Percentiles rank a stretch among this genome's conserved stretches.
Evolutionary conservation across 1,140 invertebrate genomes (phyloP).

Genomic region (Drosophila repletoides): DNA sequence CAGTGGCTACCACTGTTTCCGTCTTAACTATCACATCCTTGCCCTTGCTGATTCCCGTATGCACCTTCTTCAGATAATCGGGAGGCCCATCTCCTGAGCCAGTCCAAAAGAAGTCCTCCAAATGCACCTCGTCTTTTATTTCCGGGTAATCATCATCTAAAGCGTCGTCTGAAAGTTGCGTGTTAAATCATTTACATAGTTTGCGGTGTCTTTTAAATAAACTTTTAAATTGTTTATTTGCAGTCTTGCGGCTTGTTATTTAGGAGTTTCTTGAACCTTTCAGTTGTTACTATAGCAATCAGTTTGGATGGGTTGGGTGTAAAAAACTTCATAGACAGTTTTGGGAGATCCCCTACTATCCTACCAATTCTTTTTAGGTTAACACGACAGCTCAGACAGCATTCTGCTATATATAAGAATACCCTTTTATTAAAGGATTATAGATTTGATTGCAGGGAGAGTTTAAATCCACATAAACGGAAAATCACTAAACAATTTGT

Average conservation of each 20-base stretch:
- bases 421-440: not conserved
- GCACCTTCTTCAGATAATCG: slow-evolving; percentile 77
- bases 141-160: slow-evolving; percentile 81
- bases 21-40: slow-evolving; percentile 81
- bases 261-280: slow-evolving; percentile 69
- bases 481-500: not conserved
- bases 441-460: too few species aligned
- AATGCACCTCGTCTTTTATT: slow-evolving; percentile 84
- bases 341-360: not conserved
- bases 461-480: not conserved
- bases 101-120: slow-evolving; percentile 94
- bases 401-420: too few species aligned
- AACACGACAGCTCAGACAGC: not conserved
- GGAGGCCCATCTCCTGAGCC: slow-evolving; percentile 89
- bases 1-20: slow-evolving; percentile 85
- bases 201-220: slow-evolving; percentile 1
- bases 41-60: slow-evolving; percentile 76
- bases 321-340: slow-evolving; percentile 49
- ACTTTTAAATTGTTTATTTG: slow-evolving; percentile 22
- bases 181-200: slow-evolving; percentile 5
- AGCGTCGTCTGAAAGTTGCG: slow-evolving; percentile 58
- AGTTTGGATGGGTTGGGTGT: slow-evolving; percentile 13
- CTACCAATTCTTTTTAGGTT: not conserved
- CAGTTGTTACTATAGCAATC: slow-evolving; percentile 70
- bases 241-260: slow-evolving; percentile 27